Percentiles rank a stretch among this genome's conserved stretches.
phyloP scores from a whole-genome alignment of 2,113 vertebrate species.

The Chloropsis cyanopogon region DNA sequence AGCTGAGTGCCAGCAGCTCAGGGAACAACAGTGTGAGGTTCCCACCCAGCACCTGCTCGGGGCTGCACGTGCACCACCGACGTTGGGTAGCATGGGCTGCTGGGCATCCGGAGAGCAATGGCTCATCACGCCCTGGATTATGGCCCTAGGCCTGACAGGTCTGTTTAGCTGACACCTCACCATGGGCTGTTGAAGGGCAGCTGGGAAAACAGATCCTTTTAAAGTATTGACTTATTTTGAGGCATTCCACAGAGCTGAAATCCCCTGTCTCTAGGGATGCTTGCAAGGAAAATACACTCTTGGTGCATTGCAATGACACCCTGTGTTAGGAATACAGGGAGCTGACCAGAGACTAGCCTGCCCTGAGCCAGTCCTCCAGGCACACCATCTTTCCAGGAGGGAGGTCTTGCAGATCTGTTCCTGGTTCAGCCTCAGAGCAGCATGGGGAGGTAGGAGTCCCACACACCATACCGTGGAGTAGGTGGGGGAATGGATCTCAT shows the following conservation, averaged over 20 bases:
- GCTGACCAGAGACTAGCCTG: background rate
- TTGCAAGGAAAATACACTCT: background rate
- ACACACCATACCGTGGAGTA: background rate
- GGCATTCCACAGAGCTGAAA: background rate
- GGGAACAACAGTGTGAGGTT: fast-evolving
- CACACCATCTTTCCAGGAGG: background rate
- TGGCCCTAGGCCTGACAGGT: background rate
- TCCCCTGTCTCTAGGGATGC: background rate
- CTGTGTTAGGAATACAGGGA: background rate
- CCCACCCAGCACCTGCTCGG: fast-evolving
- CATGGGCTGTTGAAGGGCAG: background rate
- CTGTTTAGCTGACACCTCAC: background rate
- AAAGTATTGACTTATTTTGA: fast-evolving
- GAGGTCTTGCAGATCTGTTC: background rate
- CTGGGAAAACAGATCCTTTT: background rate
- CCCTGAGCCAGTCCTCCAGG: background rate
- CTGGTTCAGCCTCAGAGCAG: background rate
- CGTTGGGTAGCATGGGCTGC: background rate
- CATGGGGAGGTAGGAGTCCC: background rate
- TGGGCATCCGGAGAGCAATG: background rate
- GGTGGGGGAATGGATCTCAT: conserved; percentile 4
- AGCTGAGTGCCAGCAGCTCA: background rate
- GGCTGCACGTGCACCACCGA: fast-evolving
- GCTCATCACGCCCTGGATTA: background rate
- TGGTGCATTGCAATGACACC: background rate